phyloP scores from a whole-genome alignment of 30 jellyfish, hydroid and myxozoan genomes.

The Aurelia sp. region DNA sequence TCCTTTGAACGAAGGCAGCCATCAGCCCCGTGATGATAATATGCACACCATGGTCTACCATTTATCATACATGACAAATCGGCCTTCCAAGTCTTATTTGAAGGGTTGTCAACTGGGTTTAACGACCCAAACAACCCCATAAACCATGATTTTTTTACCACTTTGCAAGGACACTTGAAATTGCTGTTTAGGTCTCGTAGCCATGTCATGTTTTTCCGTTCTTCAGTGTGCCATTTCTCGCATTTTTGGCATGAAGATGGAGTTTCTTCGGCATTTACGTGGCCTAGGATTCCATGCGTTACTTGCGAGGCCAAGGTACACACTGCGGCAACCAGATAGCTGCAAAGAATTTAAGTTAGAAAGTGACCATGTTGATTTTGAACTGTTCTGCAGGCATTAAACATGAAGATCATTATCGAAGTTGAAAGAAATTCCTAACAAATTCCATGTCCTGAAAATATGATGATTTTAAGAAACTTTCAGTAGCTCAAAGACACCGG shows the following conservation, averaged over 20 bases:
- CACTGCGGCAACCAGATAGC: no score
- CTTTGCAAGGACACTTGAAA: constrained; percentile 56
- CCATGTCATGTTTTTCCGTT: constrained; percentile 15
- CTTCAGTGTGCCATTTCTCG: constrained; percentile 31
- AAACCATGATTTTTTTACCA: not conserved
- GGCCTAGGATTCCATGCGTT: no score
- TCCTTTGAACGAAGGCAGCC: constrained; percentile 48
- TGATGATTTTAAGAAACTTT: no score
- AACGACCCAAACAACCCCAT: not conserved
- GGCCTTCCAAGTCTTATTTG: constrained; percentile 15
- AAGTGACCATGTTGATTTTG: no score
- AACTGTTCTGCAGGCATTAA: no score
- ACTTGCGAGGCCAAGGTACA: no score
- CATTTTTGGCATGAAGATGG: constrained; percentile 22
- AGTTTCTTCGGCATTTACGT: no score
- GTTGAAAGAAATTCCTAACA: no score
- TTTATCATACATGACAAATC: constrained; percentile 18
- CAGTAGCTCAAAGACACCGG: no score
- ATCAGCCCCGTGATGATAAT: constrained; percentile 36
- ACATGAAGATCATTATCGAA: no score
- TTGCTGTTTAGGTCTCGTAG: constrained; percentile 11
- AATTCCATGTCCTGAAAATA: no score
- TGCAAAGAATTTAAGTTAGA: no score
- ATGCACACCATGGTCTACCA: constrained; percentile 23
- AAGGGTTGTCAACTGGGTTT: constrained; percentile 18